phyloP scores from a whole-genome alignment of 2,888 invertebrate genomes.

The Timema podura region DNA sequence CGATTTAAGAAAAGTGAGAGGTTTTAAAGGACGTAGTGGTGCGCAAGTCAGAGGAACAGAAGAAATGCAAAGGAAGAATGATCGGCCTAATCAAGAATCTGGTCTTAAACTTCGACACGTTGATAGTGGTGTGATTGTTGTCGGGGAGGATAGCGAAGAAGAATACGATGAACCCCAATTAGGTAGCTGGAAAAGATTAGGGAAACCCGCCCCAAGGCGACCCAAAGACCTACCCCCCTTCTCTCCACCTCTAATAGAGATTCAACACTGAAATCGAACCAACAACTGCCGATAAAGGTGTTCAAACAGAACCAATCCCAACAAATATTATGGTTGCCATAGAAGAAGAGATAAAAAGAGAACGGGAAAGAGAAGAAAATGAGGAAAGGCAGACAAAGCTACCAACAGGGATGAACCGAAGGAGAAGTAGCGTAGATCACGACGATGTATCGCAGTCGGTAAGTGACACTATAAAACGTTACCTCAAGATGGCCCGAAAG shows the following conservation, averaged over 20 bases:
- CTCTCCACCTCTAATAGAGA: slow-evolving; percentile 65
- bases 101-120: not conserved
- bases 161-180: slow-evolving; percentile 39
- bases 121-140: not conserved
- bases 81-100: not conserved
- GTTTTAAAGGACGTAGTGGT: slow-evolving; percentile 45
- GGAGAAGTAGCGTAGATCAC: slow-evolving; percentile 76
- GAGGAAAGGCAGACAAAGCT: slow-evolving; percentile 25
- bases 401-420: slow-evolving; percentile 41
- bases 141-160: not conserved
- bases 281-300: slow-evolving; percentile 50
- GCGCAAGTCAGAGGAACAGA: slow-evolving; percentile 7
- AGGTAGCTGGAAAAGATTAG: slow-evolving; percentile 34
- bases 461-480: slow-evolving; percentile 80
- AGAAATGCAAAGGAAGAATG: slow-evolving; percentile 1
- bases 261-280: slow-evolving; percentile 58
- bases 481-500: slow-evolving; percentile 81
- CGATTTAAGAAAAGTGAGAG: slow-evolving; percentile 64
- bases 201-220: slow-evolving; percentile 22
- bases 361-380: slow-evolving; percentile 40
- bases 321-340: slow-evolving; percentile 51
- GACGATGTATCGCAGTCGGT: slow-evolving; percentile 84
- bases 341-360: slow-evolving; percentile 48
- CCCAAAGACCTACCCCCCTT: slow-evolving; percentile 20
- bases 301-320: slow-evolving; percentile 60